A percentile compares a stretch with the other conserved stretches of the same genome.
These are phyloP conservation scores for Eolophus roseicapilla DNA, from an alignment of 2,113 vertebrate species.

Conservation along the genomic window DNA sequence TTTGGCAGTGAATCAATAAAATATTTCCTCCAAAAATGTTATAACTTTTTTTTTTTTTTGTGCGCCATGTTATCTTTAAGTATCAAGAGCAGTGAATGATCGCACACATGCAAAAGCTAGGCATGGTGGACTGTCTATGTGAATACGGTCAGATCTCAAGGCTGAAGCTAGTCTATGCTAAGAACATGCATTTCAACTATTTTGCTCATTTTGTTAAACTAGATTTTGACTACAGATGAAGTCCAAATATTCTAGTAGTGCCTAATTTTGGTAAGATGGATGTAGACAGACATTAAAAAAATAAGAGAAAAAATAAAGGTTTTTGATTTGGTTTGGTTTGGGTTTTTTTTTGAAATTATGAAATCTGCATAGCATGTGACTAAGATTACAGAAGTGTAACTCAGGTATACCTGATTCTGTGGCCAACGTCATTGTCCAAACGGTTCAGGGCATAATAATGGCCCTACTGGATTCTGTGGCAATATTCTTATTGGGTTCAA, in stretches of 20 bases:
- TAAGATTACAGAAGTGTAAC: background rate
- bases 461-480: background rate
- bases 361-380: background rate
- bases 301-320: background rate
- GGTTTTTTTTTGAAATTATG: background rate
- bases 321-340: background rate
- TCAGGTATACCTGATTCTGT: background rate
- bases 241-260: background rate
- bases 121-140: background rate
- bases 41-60: background rate
- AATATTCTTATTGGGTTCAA: background rate
- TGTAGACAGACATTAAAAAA: background rate
- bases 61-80: background rate
- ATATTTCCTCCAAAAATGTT: slow-evolving; percentile 22
- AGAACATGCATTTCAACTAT: background rate
- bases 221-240: background rate
- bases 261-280: background rate
- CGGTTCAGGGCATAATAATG: background rate
- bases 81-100: background rate
- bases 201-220: background rate
- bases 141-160: background rate
- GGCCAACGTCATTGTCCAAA: background rate
- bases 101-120: background rate
- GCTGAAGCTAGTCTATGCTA: background rate
- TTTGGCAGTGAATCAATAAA: slow-evolving; percentile 36